Evolutionary conservation across 1,140 invertebrate species (phyloP), one percentile per base, ranked within the genome.

Genomic region (Ooceraea biroi): DNA sequence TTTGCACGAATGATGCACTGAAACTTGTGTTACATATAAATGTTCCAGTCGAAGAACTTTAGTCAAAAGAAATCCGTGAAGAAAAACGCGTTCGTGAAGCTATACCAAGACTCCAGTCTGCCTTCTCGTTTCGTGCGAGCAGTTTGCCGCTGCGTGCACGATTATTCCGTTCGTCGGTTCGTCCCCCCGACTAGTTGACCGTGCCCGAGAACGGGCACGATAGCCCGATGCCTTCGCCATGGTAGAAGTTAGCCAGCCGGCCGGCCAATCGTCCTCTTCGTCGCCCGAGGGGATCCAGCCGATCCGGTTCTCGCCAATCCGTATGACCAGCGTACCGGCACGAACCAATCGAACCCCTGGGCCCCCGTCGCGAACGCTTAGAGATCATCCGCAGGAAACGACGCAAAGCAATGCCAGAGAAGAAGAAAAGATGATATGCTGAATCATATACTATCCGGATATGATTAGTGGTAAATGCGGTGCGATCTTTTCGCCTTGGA

Each of bases 261-360:
- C 63, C 52, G n/a, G 8, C 58, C 66, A 58, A 72, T 73, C 69
- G 46, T 82, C 76, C 52, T 61, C 52, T 22, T 27, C 36, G 44
- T 73, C 73, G 74, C 71, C 76, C 85, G 69, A 50, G 85, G 87
- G 30, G 36, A 71, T 44, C 74, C 66, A 89, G n/a, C 71, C 82
- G 85, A 89, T 88, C 87, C 87, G 87, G 84, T 88, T 89, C 68
- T 86, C 58, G 30, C 87, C 88, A 82, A 89, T 89, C 87, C 63
- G 30, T 69, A 82, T 61, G 80, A 19, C 68, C 25, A 77, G 57
- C 48, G 73, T 30, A 88, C 74, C 80, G 55, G 87, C 84, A 82
- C 74, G 78, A 80, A 88, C 87, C 88, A 82, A 89, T 89, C 83
- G 86, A 85, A 66, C 58, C 46, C 12, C 30, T 27, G 8, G 22